phyloP scores from a whole-genome alignment of 2,113 vertebrate genomes.

The Regulus satrapa region DNA sequence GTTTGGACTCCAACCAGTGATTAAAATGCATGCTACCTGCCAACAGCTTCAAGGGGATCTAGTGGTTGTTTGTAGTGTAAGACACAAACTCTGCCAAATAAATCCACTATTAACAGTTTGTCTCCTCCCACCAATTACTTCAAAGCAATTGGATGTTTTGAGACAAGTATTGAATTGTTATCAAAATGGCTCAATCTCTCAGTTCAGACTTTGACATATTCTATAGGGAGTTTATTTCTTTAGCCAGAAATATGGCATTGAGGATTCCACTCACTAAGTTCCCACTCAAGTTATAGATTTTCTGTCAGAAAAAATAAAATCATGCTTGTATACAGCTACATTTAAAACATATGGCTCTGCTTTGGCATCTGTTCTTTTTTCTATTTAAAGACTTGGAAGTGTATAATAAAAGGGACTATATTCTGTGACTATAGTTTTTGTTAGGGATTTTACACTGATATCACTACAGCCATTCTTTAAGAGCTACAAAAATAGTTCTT shows the following conservation, averaged over 20 bases:
- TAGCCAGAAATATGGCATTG: constrained; percentile 61
- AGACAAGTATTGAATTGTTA: constrained; percentile 48
- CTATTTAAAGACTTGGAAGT: constrained; percentile 49
- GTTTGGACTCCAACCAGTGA: background rate
- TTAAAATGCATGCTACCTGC: background rate
- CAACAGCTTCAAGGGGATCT: background rate
- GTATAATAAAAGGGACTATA: background rate
- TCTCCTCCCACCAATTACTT: constrained; percentile 44
- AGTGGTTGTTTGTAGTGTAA: background rate
- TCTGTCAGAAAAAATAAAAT: constrained; percentile 69
- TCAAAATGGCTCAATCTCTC: constrained; percentile 55
- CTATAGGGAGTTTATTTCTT: constrained; percentile 23
- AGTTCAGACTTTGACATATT: constrained; percentile 43
- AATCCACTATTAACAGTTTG: constrained; percentile 29
- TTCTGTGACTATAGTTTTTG: constrained; percentile 6
- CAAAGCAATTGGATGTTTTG: constrained; percentile 35
- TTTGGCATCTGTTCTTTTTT: constrained; percentile 65
- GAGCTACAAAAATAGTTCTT: background rate
- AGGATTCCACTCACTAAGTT: constrained; percentile 70
- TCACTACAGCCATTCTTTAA: background rate
- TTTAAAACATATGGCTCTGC: constrained; percentile 70
- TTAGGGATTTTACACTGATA: constrained; percentile 6
- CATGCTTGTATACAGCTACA: constrained; percentile 50
- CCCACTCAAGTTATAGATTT: constrained; percentile 66
- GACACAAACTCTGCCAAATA: background rate